phyloP scores from a whole-genome alignment of 2,113 vertebrate species.

The Tenrec ecaudatus region DNA sequence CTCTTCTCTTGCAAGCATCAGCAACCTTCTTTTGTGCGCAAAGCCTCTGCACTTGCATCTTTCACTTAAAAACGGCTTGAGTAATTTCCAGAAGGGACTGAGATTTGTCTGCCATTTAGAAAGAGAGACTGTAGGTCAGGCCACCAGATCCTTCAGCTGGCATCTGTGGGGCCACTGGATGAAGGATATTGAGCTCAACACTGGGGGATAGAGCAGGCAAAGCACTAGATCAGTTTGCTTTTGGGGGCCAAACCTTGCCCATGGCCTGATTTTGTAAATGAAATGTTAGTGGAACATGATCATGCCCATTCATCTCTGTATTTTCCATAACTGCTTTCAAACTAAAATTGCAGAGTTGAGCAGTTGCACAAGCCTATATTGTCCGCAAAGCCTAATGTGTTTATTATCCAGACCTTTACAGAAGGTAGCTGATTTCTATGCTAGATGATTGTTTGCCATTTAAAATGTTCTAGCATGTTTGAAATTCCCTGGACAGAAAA shows the following conservation, averaged over 20 bases:
- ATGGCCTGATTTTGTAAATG: slow-evolving; percentile 49
- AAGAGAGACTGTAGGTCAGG: background rate
- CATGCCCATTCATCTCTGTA: background rate
- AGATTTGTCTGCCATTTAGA: slow-evolving; percentile 5
- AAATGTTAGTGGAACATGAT: slow-evolving; percentile 1
- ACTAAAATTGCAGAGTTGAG: background rate
- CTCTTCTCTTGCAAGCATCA: background rate
- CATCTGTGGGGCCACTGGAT: background rate
- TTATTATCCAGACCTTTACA: slow-evolving; percentile 41
- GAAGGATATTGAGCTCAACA: background rate
- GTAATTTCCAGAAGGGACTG: background rate
- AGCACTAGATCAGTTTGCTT: background rate
- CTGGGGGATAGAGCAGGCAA: background rate
- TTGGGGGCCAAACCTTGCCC: background rate
- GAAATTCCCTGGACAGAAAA: background rate
- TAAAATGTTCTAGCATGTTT: slow-evolving; percentile 36
- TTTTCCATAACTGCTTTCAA: slow-evolving; percentile 35
- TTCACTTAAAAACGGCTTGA: background rate
- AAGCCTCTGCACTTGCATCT: slow-evolving; percentile 5
- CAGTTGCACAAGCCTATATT: slow-evolving; percentile 20
- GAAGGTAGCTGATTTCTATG: background rate
- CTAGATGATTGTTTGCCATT: background rate
- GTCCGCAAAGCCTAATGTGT: background rate
- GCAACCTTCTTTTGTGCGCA: background rate
- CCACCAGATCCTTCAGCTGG: background rate